Evolutionary conservation across 1,140 invertebrate species (phyloP).

Genomic region (Meteorus sp.): DNA sequence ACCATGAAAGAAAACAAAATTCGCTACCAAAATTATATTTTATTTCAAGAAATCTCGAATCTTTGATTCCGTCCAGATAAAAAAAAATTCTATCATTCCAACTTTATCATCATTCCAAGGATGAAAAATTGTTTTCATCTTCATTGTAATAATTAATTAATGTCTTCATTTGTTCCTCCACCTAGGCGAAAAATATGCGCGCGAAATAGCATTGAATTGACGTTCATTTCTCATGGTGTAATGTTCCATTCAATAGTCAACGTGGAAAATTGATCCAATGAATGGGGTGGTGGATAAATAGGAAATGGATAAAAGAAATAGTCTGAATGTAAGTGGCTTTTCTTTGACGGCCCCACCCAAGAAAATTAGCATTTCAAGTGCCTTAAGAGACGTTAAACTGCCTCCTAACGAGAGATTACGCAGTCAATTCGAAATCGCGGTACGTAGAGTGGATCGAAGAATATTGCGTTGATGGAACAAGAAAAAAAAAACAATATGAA

Average conservation of each 20-base stretch:
- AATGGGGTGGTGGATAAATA: conserved; percentile 27
- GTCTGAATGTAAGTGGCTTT: conserved; percentile 33
- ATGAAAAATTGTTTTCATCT: conserved; percentile 8
- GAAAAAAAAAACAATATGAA: background rate
- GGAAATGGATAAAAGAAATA: conserved; percentile 32
- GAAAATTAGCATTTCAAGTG: conserved; percentile 50
- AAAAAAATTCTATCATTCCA: conserved; percentile 23
- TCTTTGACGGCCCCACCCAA: conserved; percentile 33
- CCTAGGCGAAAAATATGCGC: no score
- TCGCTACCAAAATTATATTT: background rate
- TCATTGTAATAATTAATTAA: no score
- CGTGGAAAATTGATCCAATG: conserved; percentile 28
- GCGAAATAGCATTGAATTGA: conserved; percentile 13
- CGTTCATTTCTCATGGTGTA: conserved; percentile 30
- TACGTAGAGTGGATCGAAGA: background rate
- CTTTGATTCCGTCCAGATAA: conserved; percentile 23
- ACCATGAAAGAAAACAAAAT: background rate
- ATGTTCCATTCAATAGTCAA: conserved; percentile 28
- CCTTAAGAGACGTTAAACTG: conserved; percentile 39
- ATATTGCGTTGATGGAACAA: background rate
- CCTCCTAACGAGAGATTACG: conserved; percentile 21
- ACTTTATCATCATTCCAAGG: conserved; percentile 16
- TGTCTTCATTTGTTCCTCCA: no score
- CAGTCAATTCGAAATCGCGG: conserved; percentile 22
- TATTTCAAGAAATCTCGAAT: no score